A percentile compares a stretch with the other conserved stretches of the same genome.
Conservation (phyloP, 2,113 vertebrate species). For the Hippocampus mohnikei region DNA sequence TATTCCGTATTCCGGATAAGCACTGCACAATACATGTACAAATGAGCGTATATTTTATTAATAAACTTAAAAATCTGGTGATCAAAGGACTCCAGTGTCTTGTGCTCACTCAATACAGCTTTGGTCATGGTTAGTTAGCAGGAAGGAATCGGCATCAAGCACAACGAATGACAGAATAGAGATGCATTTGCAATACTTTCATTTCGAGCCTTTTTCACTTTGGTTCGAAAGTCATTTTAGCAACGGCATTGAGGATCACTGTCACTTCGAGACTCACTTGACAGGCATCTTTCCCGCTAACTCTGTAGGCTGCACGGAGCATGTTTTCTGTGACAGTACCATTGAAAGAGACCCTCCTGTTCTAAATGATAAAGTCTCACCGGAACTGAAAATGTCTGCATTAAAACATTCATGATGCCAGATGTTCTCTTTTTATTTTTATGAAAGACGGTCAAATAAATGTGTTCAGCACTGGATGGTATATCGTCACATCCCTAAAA, state of each 20-base stretch:
- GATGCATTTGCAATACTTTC: neutral
- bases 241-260: neutral
- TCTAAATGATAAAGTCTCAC: conserved; percentile 37
- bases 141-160: no score
- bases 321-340: conserved; percentile 76
- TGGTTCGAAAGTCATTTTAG: neutral
- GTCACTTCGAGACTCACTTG: conserved; percentile 52
- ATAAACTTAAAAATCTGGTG: neutral
- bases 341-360: conserved; percentile 67
- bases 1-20: neutral
- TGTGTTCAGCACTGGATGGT: no score
- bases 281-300: conserved; percentile 76
- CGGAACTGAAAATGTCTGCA: no score
- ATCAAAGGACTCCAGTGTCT: neutral
- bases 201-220: neutral
- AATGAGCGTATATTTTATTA: neutral
- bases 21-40: neutral
- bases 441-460: no score
- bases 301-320: conserved; percentile 75
- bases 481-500: no score
- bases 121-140: no score
- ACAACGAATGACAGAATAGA: no score
- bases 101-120: no score
- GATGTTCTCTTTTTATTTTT: no score
- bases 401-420: no score